Base-by-base conservation (phyloP, 2,797 vertebrate genomes). In the Cynopterus sphinx region DNA sequence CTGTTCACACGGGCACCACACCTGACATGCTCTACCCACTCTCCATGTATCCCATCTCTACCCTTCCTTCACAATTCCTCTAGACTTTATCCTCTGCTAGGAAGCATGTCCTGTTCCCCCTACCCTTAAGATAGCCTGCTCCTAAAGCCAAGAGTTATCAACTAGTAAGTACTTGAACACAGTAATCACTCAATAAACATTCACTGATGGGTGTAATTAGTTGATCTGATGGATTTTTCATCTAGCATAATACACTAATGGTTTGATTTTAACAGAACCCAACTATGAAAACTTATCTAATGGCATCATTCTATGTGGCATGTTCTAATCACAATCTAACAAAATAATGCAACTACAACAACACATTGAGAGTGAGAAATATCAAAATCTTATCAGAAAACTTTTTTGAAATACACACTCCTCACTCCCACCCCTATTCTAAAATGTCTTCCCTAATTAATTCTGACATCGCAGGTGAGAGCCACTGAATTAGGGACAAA, bases 261-360 rank as follows among this genome's bases (percentile, higher is more conserved):
- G 63, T 22, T 7, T 78, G 41, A 61, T 51, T 65, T 89, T 57
- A 68, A 39, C 4, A 78, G 28, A 87, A 65, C 7, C 31, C 17
- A 65, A 46, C 21, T 39, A 33, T 59, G 31, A 88, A 91, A 78
- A 12, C 24, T 41, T 73, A 57, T 55, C 75, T 92, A 61, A 57
- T 1, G 22, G 24, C 11, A 70, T n/a, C 17, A 78, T 31, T 81
- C 77, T 82, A 31, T 28, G 36, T 0, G 2, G 7, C 22, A 86
- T 10, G 5, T 82, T 73, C 21, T 57, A 59, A 53, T 81, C 57
- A 53, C 9, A 87, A 73, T 91, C 59, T 92, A 36, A 77, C 19
- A 51, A 84, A 85, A 90, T 13, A 85, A 55, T 51, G 41, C 49
- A 57, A 55, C 46, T 51, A 84, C 81, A 94, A 43, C 24, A 46